Evolutionary conservation across 2,113 vertebrate species (phyloP), one percentile per base, ranked within the genome.

Genomic region (Monopterus albus): DNA sequence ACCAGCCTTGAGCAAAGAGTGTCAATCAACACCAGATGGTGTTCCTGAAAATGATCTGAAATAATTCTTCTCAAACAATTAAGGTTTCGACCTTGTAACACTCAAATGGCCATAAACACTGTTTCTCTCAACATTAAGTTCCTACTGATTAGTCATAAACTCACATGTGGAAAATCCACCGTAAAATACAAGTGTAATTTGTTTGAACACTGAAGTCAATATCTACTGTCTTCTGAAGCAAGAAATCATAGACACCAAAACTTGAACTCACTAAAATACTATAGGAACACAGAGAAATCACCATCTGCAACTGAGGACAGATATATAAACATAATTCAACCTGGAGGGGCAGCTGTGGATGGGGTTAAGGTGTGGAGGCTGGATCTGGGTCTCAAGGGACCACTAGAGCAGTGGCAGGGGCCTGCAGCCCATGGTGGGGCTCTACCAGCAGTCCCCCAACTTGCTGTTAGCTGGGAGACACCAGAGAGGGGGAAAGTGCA

Each of bases 361-460:
- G 17, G 70, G 76, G 65, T 78, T 69, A 61, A 82, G n/a, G 45
- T 46, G 72, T 49, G 10, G 28, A 83, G 78, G 35, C 43, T 77
- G 74, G 53, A 82, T 86, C 56, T 72, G 75, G 76, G 71, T 60
- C 60, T 66, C 62, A 17, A 69, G 78, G 79, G 79, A 78, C 86
- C 83, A 78, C 77, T 85, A 77, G 77, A 83, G 84, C 84, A 79
- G 83, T 79, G 83, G 83, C 83, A 82, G 82, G 61, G 81, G 76
- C 76, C 87, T 78, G 64, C 83, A 82, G 84, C 75, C 83, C 83
- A 82, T 79, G 65, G 87, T 83, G 81, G 83, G 84, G 80, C 86
- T 85, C 82, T 80, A 87, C 75, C 82, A 83, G 83, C 82, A 77
- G 77, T 64, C 53, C 49, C 64, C 72, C 74, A 80, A 49, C 78